These are phyloP conservation scores for Metaphire vulgaris DNA, from an alignment of 1,140 invertebrate species.

Conservation along the genomic window DNA sequence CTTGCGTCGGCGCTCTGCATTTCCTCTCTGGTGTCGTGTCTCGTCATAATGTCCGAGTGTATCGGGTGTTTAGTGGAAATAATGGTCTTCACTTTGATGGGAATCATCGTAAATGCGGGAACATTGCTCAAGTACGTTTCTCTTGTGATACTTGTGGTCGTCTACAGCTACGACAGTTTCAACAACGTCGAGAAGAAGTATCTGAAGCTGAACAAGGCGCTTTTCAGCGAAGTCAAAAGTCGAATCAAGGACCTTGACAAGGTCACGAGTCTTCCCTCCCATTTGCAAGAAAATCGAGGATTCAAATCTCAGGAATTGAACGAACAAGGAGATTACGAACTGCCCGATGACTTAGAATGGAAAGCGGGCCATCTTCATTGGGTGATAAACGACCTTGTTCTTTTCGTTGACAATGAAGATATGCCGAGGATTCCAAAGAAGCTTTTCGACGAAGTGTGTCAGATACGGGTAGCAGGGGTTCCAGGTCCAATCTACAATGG, in stretches of 20 bases:
- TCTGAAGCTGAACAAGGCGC: slow-evolving; percentile 44
- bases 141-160: slow-evolving; percentile 45
- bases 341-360: slow-evolving; percentile 32
- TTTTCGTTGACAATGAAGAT: slow-evolving; percentile 47
- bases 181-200: slow-evolving; percentile 50
- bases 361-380: slow-evolving; percentile 35
- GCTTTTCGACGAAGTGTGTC: slow-evolving; percentile 45
- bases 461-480: slow-evolving; percentile 44
- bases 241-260: slow-evolving; percentile 44
- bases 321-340: slow-evolving; percentile 28
- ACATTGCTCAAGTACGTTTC: slow-evolving; percentile 46
- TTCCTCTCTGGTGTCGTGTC: slow-evolving; percentile 39
- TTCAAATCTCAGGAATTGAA: slow-evolving; percentile 30
- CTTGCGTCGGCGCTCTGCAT: slow-evolving; percentile 39
- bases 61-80: slow-evolving; percentile 45
- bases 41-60: slow-evolving; percentile 43
- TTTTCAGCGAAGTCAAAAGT: slow-evolving; percentile 47
- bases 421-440: slow-evolving; percentile 46
- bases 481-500: slow-evolving; percentile 48
- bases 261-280: slow-evolving; percentile 44
- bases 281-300: slow-evolving; percentile 44
- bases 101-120: slow-evolving; percentile 49
- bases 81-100: slow-evolving; percentile 49
- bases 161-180: slow-evolving; percentile 51
- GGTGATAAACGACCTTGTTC: slow-evolving; percentile 43